A percentile compares a stretch with the other conserved stretches of the same genome.
phyloP scores from a whole-genome alignment of 2,797 vertebrate genomes.

The Alfaro cultratus region DNA sequence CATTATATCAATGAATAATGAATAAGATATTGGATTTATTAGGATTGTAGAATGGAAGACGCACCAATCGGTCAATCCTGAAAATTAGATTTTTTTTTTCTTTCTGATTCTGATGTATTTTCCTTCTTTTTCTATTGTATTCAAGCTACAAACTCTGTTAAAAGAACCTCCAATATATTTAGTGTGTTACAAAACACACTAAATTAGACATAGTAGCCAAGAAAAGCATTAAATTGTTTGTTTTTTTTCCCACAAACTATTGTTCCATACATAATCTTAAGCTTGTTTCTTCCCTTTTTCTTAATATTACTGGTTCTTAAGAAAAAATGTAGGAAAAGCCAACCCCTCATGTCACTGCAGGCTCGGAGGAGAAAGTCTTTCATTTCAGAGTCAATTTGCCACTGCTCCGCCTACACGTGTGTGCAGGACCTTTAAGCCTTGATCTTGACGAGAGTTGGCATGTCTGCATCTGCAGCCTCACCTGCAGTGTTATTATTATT shows the following conservation, averaged over 20 bases:
- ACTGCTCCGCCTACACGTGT: constrained; percentile 25
- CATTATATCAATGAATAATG: background rate
- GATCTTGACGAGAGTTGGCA: constrained; percentile 36
- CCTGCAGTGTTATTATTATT: constrained; percentile 49
- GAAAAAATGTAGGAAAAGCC: background rate
- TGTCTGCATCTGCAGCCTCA: constrained; percentile 70
- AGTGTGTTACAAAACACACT: background rate
- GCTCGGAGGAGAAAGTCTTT: background rate
- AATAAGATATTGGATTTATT: background rate
- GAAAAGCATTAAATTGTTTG: background rate
- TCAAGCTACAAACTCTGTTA: background rate
- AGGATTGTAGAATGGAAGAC: background rate
- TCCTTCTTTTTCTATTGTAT: background rate
- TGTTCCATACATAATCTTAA: background rate
- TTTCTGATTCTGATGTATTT: background rate
- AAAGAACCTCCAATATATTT: background rate
- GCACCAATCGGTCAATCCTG: background rate
- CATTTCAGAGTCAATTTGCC: background rate
- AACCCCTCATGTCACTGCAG: background rate
- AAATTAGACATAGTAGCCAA: background rate
- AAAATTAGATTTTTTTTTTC: background rate
- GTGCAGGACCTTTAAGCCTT: constrained; percentile 13
- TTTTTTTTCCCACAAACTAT: background rate
- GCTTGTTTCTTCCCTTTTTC: background rate
- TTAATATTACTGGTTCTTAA: background rate